These are phyloP conservation scores for Stegodyphus dumicola DNA, from an alignment of 1,140 invertebrate species.

Conservation along the genomic window DNA sequence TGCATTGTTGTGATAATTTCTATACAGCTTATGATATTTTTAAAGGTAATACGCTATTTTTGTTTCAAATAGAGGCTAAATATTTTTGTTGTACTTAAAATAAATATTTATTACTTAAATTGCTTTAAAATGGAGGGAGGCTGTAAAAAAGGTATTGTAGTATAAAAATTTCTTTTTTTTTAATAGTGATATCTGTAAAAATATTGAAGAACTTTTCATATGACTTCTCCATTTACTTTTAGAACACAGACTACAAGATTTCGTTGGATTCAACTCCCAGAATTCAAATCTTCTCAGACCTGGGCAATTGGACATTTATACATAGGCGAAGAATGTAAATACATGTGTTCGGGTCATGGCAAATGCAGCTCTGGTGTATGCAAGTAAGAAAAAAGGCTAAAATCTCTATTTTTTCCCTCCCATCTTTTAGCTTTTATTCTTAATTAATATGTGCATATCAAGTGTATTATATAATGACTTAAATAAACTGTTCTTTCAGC, in stretches of 20 bases:
- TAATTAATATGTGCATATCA: too few relatives aligned
- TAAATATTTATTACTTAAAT: too few relatives aligned
- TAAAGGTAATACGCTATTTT: neutral
- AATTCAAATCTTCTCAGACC: slow-evolving; percentile 59
- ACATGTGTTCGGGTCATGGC: slow-evolving; percentile 63
- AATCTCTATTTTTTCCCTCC: too few relatives aligned
- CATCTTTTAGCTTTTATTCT: too few relatives aligned
- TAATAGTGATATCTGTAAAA: too few relatives aligned
- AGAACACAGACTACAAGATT: slow-evolving; percentile 62
- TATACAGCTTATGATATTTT: neutral
- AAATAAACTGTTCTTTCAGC: too few relatives aligned
- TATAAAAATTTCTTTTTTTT: too few relatives aligned
- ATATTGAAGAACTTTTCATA: too few relatives aligned
- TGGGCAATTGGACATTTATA: slow-evolving; percentile 65
- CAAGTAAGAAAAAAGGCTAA: slow-evolving; percentile 58
- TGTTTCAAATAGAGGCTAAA: neutral
- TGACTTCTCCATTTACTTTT: neutral
- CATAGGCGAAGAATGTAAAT: slow-evolving; percentile 64
- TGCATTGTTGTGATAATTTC: neutral
- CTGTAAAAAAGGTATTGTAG: too few relatives aligned
- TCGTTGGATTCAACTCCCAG: slow-evolving; percentile 62
- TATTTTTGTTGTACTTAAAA: too few relatives aligned
- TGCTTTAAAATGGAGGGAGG: too few relatives aligned
- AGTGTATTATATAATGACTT: too few relatives aligned
- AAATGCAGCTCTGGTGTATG: slow-evolving; percentile 63